Evolutionary conservation across 1,140 invertebrate genomes (phyloP), one percentile per base, ranked within the genome.

Genomic region (Atta cephalotes): DNA sequence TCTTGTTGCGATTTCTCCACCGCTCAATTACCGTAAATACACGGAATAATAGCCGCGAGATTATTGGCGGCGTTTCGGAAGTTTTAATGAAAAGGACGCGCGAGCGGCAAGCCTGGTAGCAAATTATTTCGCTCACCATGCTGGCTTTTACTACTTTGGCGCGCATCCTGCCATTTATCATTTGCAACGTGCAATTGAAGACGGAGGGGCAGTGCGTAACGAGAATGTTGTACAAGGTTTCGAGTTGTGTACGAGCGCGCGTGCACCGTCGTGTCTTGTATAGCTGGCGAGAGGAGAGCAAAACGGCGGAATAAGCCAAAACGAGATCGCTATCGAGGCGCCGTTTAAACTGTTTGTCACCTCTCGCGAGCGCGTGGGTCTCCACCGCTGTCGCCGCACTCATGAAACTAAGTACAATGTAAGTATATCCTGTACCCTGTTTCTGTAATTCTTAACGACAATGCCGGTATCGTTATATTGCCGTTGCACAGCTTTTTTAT

Each of bases 41-140:
- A 90, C 87, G 68, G 65, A 86, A 88, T 88, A 90, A 90, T 88
- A 90, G 85, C 77, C 65, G 78, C 39, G 86, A 12, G 70, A 84
- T 68, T 88, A 88, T 91, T 86, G 88, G 56, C 89, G 89, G 87
- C 78, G 87, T 91, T 91, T 91, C 89, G 89, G 89, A 82, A 70
- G 87, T 88, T 70, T 90, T 86, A 88, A 91, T 88, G 89, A 91
- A 78, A 91, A 90, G 82, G 87, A 87, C 86, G 86, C 21, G 72
- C 84, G 63, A 86, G 84, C 72, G 65, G 66, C 16, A 31, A 70
- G 79, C 79, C 86, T 56, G 77, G 89, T 90, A 90, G 89, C 86
- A 91, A 91, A 90, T 91, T 91, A 90, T 90, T 81, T 63, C 31
- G 71, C 71, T 66, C 56, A 12, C 45, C 31, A 16, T 65, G 56